These are phyloP conservation scores for Nycticebus coucang DNA, from an alignment of 2,113 vertebrate genomes.

Conservation along the genomic window DNA sequence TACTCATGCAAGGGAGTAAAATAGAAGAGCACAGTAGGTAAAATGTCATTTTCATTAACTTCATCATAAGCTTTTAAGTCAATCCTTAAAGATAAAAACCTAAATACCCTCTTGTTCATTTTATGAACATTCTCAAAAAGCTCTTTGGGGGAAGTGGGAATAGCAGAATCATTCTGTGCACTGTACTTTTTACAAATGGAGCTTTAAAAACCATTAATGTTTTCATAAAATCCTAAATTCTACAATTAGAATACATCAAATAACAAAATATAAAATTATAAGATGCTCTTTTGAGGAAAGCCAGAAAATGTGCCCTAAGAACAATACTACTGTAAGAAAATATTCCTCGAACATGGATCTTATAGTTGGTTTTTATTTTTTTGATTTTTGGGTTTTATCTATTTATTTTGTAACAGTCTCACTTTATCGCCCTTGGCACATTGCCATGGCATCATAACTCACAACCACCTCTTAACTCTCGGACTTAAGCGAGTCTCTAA, in stretches of 20 bases:
- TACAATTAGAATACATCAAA: neutral
- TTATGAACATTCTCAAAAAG: neutral
- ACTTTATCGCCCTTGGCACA: too few relatives aligned
- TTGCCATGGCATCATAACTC: too few relatives aligned
- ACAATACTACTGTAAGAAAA: neutral
- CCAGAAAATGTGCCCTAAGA: neutral
- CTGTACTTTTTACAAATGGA: neutral
- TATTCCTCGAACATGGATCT: neutral
- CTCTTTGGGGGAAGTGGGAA: neutral
- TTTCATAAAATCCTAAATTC: slow-evolving; percentile 5
- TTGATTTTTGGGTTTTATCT: too few relatives aligned
- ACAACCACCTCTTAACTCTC: too few relatives aligned
- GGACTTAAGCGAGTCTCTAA: too few relatives aligned
- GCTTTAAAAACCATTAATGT: neutral
- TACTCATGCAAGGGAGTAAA: neutral
- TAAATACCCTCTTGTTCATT: neutral
- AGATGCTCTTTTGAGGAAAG: neutral
- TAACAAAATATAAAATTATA: neutral
- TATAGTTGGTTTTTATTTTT: too few relatives aligned
- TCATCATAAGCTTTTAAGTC: neutral
- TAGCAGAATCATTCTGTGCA: neutral
- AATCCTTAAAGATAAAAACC: neutral
- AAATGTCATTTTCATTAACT: neutral
- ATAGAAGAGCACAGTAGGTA: neutral
- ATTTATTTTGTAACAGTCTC: too few relatives aligned